Base-by-base conservation (phyloP, 2,113 vertebrate species). In the Seriola quinqueradiata region DNA sequence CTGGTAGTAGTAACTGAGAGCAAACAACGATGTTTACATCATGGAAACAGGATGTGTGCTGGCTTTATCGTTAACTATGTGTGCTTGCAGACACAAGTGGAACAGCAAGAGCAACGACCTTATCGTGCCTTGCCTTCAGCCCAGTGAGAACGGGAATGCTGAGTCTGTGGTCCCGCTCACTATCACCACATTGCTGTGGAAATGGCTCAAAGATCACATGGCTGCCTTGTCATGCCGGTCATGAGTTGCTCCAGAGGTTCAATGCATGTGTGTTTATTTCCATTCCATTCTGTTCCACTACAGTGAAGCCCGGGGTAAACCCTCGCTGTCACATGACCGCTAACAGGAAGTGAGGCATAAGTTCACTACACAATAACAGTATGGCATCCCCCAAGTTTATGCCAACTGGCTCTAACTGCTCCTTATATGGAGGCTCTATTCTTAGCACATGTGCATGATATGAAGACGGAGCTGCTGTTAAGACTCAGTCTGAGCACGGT, bases 391-490 rank as follows among this genome's bases (percentile, higher is more conserved):
- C 64, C 25, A 66, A 82, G 84, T 89, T 86, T 54, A 77, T 60
- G 68, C 75, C 88, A 36, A 61, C 68, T 36, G 84, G 66, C 88
- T 78, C 75, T 72, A 13, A 19, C 68, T 87, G 78, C 50, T 87
- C 90, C 91, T 81, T 88, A 77, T 79, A 88, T 75, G 91, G 91
- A 61, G 1, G 5, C 76, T 90, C 92, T 92, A 92, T 93, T 93
- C 84, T 92, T 89, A 91, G 89, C 59, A 57, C 74, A 46, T 71
- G 80, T 76, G 79, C 54, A 42, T 57, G 87, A 87, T 79, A 87
- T 85, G 82, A 82, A 82, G 70, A 74, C 48, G 48, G 25, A 63
- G 81, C 70, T 65, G 73, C 81, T 79, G 79, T 64, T 55, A 9
- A 9, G 61, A 16, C 21, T 60, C 28, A 1, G 21, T 79, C 14